A percentile compares a stretch with the other conserved stretches of the same genome.
These are phyloP conservation scores for Typhlichthys subterraneus DNA, from an alignment of 2,797 vertebrate species.

Conservation along the genomic window DNA sequence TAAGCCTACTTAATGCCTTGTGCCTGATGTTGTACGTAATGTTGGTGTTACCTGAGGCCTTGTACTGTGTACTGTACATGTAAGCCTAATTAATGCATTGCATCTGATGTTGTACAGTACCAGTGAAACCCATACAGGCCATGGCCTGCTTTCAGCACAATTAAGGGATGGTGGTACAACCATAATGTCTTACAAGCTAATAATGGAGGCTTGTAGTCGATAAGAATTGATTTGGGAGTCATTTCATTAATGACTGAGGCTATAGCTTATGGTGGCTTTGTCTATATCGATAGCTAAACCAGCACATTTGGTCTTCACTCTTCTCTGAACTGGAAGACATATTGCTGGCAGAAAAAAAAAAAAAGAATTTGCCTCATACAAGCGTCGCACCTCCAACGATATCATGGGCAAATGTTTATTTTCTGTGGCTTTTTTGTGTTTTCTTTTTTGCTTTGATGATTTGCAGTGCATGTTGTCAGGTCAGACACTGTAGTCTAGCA, in stretches of 20 bases:
- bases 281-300: slow-evolving; percentile 23
- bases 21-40: too few relatives aligned
- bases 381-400: too few relatives aligned
- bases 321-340: not conserved
- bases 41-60: not conserved
- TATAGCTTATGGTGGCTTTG: slow-evolving; percentile 37
- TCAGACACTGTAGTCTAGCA: too few relatives aligned
- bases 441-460: too few relatives aligned
- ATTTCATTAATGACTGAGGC: slow-evolving; percentile 62
- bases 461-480: too few relatives aligned
- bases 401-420: not conserved
- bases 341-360: slow-evolving; percentile 24
- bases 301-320: not conserved
- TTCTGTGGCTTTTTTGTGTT: too few relatives aligned
- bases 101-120: slow-evolving; percentile 35
- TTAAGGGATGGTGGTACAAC: slow-evolving; percentile 72
- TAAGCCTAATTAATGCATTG: slow-evolving; percentile 39
- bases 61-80: slow-evolving; percentile 9
- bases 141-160: slow-evolving; percentile 55
- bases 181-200: slow-evolving; percentile 75
- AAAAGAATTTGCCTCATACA: not conserved
- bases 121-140: slow-evolving; percentile 23
- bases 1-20: too few relatives aligned
- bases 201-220: slow-evolving; percentile 66
- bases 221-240: slow-evolving; percentile 67